Conservation (phyloP, 2,113 vertebrate species). For the Chaetorhynchus papuensis region DNA sequence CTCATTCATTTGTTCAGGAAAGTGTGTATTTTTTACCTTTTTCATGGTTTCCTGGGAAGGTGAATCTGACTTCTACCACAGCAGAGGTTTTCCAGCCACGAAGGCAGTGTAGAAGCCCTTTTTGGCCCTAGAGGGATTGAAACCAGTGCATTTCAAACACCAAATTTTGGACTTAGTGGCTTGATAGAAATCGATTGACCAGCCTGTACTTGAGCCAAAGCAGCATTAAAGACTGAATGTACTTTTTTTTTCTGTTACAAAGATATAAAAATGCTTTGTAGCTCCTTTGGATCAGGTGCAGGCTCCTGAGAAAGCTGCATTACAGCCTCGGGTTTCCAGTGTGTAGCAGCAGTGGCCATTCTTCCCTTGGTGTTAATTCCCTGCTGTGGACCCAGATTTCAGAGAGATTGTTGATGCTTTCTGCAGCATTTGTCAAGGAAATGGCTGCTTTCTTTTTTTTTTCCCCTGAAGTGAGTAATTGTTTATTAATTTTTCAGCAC, state of each 20-base stretch:
- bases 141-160: not conserved
- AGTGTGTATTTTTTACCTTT: not conserved
- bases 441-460: slow-evolving; percentile 8
- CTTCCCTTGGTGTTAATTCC: not conserved
- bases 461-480: slow-evolving; percentile 45
- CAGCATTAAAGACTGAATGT: not conserved
- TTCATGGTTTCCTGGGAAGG: not conserved
- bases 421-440: slow-evolving; percentile 45
- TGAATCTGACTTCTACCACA: not conserved
- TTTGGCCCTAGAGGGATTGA: not conserved
- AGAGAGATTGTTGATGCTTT: not conserved
- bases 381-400: not conserved
- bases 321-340: not conserved
- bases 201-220: not conserved
- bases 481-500: slow-evolving; percentile 67
- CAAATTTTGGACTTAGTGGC: not conserved
- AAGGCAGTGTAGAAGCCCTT: not conserved
- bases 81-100: not conserved
- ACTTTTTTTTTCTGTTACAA: not conserved
- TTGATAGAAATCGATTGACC: not conserved
- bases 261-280: not conserved
- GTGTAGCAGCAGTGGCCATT: not conserved
- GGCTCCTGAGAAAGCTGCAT: not conserved
- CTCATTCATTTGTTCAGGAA: not conserved
- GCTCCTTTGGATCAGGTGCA: not conserved